Evolutionary conservation across 2,113 vertebrate species (phyloP).

Genomic region (Platycercus adscitus): DNA sequence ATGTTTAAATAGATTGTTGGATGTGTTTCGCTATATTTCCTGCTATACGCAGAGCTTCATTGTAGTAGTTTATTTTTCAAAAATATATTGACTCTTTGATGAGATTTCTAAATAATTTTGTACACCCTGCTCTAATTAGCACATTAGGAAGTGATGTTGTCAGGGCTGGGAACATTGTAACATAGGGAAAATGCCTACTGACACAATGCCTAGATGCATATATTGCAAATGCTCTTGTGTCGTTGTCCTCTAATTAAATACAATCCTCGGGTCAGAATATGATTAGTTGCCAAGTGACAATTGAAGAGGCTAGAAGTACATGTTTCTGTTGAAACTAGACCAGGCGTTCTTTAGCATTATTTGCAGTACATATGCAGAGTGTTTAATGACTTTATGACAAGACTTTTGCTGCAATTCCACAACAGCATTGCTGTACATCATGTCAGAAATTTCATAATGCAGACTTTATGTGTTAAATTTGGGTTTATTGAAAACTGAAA

Average conservation of each 20-base stretch:
- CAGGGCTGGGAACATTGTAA: constrained; percentile 9
- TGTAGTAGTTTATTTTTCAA: neutral
- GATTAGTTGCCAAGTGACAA: constrained; percentile 58
- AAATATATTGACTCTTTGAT: neutral
- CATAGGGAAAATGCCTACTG: constrained; percentile 31
- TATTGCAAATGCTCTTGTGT: constrained; percentile 27
- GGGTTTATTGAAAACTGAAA: neutral
- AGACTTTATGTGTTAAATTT: neutral
- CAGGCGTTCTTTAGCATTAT: neutral
- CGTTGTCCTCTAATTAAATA: constrained; percentile 59
- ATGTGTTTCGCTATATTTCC: neutral
- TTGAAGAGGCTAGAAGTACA: constrained; percentile 8
- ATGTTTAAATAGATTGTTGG: neutral
- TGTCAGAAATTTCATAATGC: neutral
- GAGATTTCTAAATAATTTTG: constrained; percentile 8
- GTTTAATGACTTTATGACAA: neutral
- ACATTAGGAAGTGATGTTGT: constrained; percentile 46
- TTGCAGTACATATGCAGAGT: neutral
- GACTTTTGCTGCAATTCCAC: neutral
- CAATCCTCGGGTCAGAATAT: constrained; percentile 33
- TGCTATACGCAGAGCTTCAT: neutral
- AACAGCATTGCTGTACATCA: neutral
- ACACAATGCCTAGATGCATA: constrained; percentile 64
- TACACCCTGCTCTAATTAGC: neutral
- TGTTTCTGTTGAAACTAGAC: constrained; percentile 21